Evolutionary conservation across 2,888 invertebrate genomes (phyloP).

Genomic region (Aphodius granarius): DNA sequence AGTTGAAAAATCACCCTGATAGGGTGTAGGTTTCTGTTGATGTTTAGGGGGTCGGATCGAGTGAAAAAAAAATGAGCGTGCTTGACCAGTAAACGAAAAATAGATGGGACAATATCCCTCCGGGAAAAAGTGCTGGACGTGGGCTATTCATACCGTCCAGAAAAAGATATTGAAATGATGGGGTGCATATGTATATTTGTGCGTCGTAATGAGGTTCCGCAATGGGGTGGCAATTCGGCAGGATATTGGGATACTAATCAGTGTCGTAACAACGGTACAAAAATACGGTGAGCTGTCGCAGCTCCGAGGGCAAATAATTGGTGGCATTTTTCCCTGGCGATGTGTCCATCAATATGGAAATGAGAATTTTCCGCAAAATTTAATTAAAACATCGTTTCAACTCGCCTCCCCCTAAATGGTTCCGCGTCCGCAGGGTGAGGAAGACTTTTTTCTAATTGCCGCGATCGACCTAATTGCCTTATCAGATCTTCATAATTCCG

Average conservation of each 20-base stretch:
- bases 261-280: not conserved
- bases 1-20: constrained; percentile 8
- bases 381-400: not conserved
- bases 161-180: not conserved
- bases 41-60: not conserved
- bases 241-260: constrained; percentile 11
- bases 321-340: not conserved
- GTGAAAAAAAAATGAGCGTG: not conserved
- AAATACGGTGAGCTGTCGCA: not conserved
- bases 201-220: constrained; percentile 3
- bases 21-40: not conserved
- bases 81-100: constrained; percentile 14
- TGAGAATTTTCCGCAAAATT: not conserved
- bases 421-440: not conserved
- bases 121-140: constrained; percentile 2
- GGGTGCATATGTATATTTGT: not conserved
- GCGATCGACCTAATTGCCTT: not conserved
- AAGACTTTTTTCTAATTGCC: not conserved
- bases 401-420: not conserved
- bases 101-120: constrained; percentile 6
- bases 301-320: not conserved
- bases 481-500: constrained; percentile 5
- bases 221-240: not conserved
- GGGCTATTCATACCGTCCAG: not conserved
- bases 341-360: not conserved